Conservation (phyloP, 1,140 invertebrate species). For the Danaus plexippus region DNA sequence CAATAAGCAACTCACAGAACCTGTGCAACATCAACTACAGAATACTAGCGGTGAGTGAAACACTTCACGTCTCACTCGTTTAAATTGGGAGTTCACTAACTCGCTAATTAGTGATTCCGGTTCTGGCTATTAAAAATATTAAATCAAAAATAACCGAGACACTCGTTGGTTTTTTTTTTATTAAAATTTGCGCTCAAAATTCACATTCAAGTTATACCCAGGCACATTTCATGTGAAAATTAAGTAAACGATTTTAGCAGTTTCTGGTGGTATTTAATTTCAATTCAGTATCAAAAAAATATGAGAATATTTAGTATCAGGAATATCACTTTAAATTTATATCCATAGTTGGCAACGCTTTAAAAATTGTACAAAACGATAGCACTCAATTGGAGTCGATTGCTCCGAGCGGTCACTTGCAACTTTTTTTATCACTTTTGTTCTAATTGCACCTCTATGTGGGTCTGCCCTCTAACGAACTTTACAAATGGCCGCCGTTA, state of each 20-base stretch:
- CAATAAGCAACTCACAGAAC: slow-evolving; percentile 24
- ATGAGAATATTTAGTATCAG: slow-evolving; percentile 10
- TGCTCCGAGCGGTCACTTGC: slow-evolving; percentile 34
- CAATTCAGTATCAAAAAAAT: not conserved
- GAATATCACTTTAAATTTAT: slow-evolving; percentile 23
- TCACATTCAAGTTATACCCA: not conserved
- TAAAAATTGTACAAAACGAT: slow-evolving; percentile 24
- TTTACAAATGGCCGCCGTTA: slow-evolving; percentile 33
- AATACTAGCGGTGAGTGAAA: slow-evolving; percentile 38
- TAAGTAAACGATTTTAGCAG: not conserved
- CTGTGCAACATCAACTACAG: slow-evolving; percentile 23
- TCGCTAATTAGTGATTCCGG: slow-evolving; percentile 22
- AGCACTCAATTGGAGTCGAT: slow-evolving; percentile 28
- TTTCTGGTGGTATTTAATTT: no score
- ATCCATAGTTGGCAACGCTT: slow-evolving; percentile 21
- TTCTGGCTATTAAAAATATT: slow-evolving; percentile 14
- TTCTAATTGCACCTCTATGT: slow-evolving; percentile 55
- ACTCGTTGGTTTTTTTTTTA: no score
- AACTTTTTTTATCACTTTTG: slow-evolving; percentile 42
- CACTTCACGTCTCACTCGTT: slow-evolving; percentile 17
- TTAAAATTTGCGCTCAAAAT: not conserved
- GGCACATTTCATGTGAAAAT: not conserved
- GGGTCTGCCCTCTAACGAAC: slow-evolving; percentile 42
- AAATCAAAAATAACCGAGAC: slow-evolving; percentile 7
- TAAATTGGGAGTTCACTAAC: slow-evolving; percentile 21